Percentiles rank a stretch among this genome's conserved stretches.
These are phyloP conservation scores for Calosoma granatense DNA, from an alignment of 1,140 invertebrate genomes.

Conservation along the genomic window DNA sequence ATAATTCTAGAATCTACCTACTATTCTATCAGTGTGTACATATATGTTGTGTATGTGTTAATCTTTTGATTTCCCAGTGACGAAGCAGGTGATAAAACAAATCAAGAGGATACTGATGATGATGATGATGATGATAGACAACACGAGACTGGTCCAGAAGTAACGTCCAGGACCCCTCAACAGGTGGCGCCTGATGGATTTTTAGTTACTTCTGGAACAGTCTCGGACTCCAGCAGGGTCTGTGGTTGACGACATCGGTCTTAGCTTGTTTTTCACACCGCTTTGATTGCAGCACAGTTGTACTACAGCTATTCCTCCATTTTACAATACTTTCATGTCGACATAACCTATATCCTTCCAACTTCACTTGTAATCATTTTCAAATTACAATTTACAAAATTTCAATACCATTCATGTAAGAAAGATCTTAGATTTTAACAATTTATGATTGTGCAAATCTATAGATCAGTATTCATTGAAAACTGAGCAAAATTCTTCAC, in stretches of 20 bases:
- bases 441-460: no score
- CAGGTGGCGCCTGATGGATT: not conserved
- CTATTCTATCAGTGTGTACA: no score
- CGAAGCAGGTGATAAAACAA: not conserved
- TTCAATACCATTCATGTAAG: no score
- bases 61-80: not conserved
- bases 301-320: slow-evolving; percentile 6
- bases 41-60: not conserved
- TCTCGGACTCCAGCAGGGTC: not conserved
- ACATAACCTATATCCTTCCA: no score
- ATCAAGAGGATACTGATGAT: no score
- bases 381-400: no score
- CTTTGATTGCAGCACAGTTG: slow-evolving; percentile 23
- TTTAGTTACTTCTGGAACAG: not conserved
- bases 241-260: slow-evolving; percentile 31
- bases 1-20: no score
- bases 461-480: no score
- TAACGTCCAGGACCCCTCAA: not conserved
- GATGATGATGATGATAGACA: not conserved
- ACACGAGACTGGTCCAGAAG: not conserved
- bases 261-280: slow-evolving; percentile 34
- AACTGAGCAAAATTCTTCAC: no score
- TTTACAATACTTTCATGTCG: slow-evolving; percentile 9
- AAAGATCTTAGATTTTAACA: no score
- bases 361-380: no score